These are phyloP conservation scores for Turritopsis dohrnii DNA, from an alignment of 30 jellyfish, hydroid and myxozoan species.

Conservation along the genomic window DNA sequence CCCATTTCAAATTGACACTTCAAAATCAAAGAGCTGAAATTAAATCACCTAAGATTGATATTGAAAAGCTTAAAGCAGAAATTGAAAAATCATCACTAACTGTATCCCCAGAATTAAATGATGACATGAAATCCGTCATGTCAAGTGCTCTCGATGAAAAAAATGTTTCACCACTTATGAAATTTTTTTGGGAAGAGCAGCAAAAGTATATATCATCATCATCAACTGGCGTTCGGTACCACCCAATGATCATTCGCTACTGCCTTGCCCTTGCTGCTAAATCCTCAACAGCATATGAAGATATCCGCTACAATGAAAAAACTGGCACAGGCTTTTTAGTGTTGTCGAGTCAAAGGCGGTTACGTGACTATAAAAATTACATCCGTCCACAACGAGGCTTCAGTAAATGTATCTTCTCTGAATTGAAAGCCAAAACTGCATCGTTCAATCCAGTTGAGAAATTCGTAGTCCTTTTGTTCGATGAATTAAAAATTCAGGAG, in stretches of 20 bases:
- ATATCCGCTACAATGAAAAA: conserved; percentile 33
- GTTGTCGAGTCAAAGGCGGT: conserved; percentile 50
- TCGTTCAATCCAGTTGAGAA: conserved; percentile 21
- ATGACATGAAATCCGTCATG: conserved; percentile 36
- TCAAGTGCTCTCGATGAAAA: conserved; percentile 14
- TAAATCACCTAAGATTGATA: no score
- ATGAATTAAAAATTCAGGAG: conserved; percentile 50
- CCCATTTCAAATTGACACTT: background rate
- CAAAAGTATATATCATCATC: conserved; percentile 37
- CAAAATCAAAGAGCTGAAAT: background rate
- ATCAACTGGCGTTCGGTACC: conserved; percentile 29
- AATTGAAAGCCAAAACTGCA: conserved; percentile 16
- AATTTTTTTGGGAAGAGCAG: conserved; percentile 51
- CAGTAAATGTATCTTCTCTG: conserved; percentile 42
- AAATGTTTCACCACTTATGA: conserved; percentile 39
- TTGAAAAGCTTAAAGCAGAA: background rate
- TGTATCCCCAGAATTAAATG: background rate
- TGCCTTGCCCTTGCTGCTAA: conserved; percentile 45
- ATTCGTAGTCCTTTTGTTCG: conserved; percentile 13
- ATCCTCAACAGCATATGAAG: conserved; percentile 52
- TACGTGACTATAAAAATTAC: conserved; percentile 45
- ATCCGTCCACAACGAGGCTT: conserved; percentile 57
- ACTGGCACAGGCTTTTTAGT: conserved; percentile 44
- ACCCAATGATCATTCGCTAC: conserved; percentile 45
- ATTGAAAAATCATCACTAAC: background rate